These are phyloP conservation scores for Smittia aterrima DNA, from an alignment of 2,888 invertebrate genomes.

Conservation along the genomic window DNA sequence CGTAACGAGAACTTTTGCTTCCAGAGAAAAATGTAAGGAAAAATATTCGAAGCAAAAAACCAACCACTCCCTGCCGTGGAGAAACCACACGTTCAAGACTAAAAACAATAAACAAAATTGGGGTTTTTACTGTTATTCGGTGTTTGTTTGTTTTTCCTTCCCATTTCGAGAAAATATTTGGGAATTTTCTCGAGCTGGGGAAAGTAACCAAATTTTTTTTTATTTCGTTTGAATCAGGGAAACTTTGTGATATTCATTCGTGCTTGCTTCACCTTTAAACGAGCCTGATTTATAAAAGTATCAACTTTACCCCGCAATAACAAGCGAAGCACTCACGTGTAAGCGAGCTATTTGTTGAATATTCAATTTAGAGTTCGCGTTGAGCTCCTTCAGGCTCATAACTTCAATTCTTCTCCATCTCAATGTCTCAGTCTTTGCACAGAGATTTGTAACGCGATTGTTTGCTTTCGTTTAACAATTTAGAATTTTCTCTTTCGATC, in stretches of 20 bases:
- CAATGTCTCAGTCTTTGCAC: neutral
- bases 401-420: neutral
- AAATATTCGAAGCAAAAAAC: neutral
- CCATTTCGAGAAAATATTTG: no score
- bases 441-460: neutral
- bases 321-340: neutral
- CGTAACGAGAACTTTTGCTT: neutral
- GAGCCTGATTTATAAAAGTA: no score
- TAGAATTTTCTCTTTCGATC: neutral
- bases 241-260: no score
- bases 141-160: neutral
- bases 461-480: neutral
- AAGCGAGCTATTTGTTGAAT: conserved; percentile 15
- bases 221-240: no score
- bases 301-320: neutral
- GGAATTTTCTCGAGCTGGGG: no score
- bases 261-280: no score
- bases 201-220: no score
- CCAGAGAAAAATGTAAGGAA: neutral
- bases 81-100: neutral
- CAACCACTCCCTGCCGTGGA: conserved; percentile 1
- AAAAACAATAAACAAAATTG: neutral
- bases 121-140: neutral
- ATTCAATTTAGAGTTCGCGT: neutral
- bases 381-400: neutral